These are phyloP conservation scores for Enteromius unitaeniatus DNA, from an alignment of 2,797 vertebrate species.

Conservation along the genomic window DNA sequence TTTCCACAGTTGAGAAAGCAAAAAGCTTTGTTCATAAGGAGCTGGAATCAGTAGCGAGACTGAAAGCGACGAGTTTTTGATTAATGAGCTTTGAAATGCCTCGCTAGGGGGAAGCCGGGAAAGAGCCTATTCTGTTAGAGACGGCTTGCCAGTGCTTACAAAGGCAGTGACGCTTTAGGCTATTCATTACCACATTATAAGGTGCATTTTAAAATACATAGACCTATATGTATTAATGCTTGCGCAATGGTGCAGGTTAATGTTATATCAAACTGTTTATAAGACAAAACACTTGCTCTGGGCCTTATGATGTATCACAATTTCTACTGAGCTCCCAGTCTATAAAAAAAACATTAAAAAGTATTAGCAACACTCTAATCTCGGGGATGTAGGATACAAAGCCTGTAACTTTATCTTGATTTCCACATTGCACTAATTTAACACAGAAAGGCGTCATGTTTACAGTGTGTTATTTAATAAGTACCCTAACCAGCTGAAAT, in stretches of 20 bases:
- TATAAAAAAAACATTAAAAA: neutral
- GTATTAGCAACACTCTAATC: neutral
- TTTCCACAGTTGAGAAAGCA: conserved; percentile 85
- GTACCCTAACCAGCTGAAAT: neutral
- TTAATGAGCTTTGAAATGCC: conserved; percentile 94
- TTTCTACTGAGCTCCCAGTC: neutral
- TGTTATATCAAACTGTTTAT: conserved; percentile 19
- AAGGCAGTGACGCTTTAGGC: conserved; percentile 43
- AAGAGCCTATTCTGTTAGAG: conserved; percentile 73
- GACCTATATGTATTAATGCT: conserved; percentile 9
- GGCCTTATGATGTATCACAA: neutral
- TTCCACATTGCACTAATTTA: neutral
- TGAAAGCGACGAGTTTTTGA: conserved; percentile 89
- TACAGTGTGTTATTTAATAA: neutral
- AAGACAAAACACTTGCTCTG: conserved; percentile 7
- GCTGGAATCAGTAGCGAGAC: conserved; percentile 84
- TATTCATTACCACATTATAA: conserved; percentile 46
- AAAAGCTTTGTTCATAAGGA: conserved; percentile 86
- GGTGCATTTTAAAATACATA: conserved; percentile 41
- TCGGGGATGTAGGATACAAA: neutral
- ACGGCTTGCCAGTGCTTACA: conserved; percentile 63
- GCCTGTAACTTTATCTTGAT: neutral
- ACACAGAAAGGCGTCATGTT: neutral
- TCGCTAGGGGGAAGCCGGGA: conserved; percentile 85
- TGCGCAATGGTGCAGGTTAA: conserved; percentile 22